Percentiles rank a stretch among this genome's conserved stretches.
These are phyloP conservation scores for Petrocephalus sullivani DNA, from an alignment of 2,797 vertebrate genomes.

Conservation along the genomic window DNA sequence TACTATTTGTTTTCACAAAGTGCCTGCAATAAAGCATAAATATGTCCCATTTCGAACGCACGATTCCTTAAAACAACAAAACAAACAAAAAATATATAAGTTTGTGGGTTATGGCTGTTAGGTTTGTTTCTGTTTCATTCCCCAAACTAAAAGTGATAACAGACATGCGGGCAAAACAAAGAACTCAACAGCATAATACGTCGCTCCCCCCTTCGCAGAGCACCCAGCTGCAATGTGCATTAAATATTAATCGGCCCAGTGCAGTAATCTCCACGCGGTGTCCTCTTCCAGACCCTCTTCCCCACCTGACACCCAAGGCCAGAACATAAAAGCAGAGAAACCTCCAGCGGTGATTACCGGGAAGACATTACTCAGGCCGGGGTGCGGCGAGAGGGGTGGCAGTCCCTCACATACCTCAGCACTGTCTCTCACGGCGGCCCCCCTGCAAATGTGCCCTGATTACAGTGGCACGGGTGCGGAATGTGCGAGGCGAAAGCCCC, in stretches of 20 bases:
- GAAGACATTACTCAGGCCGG: not conserved
- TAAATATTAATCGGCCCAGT: conserved; percentile 52
- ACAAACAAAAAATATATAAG: not conserved
- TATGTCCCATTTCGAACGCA: not conserved
- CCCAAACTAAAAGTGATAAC: not conserved
- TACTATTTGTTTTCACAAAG: not conserved
- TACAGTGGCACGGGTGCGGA: not conserved
- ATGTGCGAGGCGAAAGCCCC: conserved; percentile 83
- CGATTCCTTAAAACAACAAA: not conserved
- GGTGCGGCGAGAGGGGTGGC: conserved; percentile 49
- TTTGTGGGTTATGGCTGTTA: not conserved
- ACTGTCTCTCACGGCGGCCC: conserved; percentile 40
- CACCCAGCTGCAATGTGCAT: conserved; percentile 37
- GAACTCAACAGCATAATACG: not conserved
- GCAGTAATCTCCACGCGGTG: conserved; percentile 41
- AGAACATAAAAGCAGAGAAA: not conserved
- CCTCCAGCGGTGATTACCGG: conserved; percentile 11
- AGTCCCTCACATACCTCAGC: conserved; percentile 71
- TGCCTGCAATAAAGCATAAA: not conserved
- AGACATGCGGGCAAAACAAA: not conserved
- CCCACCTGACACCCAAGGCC: not conserved
- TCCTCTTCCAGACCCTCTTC: conserved; percentile 19
- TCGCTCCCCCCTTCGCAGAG: not conserved
- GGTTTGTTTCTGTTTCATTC: not conserved
- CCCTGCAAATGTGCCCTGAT: conserved; percentile 52